Base-by-base conservation (phyloP, 2,797 vertebrate species). In the Petrocephalus sullivani region DNA sequence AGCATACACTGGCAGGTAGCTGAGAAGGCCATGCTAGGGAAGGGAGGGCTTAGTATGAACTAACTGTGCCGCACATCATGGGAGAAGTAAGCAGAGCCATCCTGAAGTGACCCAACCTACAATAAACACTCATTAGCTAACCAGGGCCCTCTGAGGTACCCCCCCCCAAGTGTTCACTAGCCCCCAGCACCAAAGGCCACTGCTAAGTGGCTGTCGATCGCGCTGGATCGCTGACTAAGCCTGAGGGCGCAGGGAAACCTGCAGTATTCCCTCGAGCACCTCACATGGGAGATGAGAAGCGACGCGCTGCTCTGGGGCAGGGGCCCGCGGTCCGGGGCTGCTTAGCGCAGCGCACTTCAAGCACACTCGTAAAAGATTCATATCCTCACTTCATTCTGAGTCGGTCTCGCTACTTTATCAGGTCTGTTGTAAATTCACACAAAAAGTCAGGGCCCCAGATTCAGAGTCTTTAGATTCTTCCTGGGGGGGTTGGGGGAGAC, bases 171-270 rank as follows among this genome's bases (percentile, higher is more conserved):
- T 37, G 41, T 89, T 89, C 90, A 67, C 93, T 91, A 94, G 91
- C 93, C 93, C 94, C 94, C 95, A 93, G 92, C 92, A 91, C 92
- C 93, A 92, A 91, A 92, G 92, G 51, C 82, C 90, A 91, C 90
- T 91, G 90, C 86, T 91, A 85, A 83, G 51, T 89, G 92, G 92
- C 89, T 87, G 85, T 46, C 37, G 37, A 46, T 2, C 5, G 16
- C 41, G n/a, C 58, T 19, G 89, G 89, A 93, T 89, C 92, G 93
- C 95, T 94, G 94, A 94, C 71, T 89, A 89, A 88, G 91, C 93
- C 92, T 92, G 87, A 91, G 93, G 85, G 84, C 92, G 46, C 81
- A 2, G 37, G 46, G 16, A 14, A 12, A 14, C 64, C 28, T 37
- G 28, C n/a, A 89, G 88, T 85, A 89, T 89, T 89, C 83, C 86